Evolutionary conservation across 2,113 vertebrate species (phyloP).

Genomic region (Nyctereutes procyonoides): DNA sequence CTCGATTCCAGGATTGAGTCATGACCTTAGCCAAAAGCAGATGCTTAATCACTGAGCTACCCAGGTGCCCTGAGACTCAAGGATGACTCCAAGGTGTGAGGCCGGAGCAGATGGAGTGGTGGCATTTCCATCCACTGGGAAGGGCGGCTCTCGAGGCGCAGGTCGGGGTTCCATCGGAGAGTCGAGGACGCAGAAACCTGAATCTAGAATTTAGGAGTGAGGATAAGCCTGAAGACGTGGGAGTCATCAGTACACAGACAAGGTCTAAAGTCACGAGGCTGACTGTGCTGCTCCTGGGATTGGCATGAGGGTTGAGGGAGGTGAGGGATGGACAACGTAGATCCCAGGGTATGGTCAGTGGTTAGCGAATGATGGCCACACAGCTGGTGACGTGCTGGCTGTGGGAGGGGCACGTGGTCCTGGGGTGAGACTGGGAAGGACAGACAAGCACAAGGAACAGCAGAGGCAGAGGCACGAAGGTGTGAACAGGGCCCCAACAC

Average conservation of each 20-base stretch:
- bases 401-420: background rate
- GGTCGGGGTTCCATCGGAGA: fast-evolving
- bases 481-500: no score
- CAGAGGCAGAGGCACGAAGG: fast-evolving
- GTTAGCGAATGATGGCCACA: background rate
- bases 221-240: no score
- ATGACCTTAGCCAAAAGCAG: no score
- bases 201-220: background rate
- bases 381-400: no score
- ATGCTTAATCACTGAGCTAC: no score
- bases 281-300: background rate
- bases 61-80: no score
- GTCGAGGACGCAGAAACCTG: background rate
- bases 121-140: fast-evolving
- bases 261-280: background rate
- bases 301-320: background rate
- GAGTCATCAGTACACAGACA: no score
- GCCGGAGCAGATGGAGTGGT: background rate
- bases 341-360: no score
- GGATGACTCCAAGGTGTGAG: background rate
- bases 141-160: background rate
- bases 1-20: no score
- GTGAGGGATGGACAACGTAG: background rate
- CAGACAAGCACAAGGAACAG: background rate
- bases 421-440: background rate